phyloP scores from a whole-genome alignment of 1,140 invertebrate genomes.

The Drosophila ohnishii region DNA sequence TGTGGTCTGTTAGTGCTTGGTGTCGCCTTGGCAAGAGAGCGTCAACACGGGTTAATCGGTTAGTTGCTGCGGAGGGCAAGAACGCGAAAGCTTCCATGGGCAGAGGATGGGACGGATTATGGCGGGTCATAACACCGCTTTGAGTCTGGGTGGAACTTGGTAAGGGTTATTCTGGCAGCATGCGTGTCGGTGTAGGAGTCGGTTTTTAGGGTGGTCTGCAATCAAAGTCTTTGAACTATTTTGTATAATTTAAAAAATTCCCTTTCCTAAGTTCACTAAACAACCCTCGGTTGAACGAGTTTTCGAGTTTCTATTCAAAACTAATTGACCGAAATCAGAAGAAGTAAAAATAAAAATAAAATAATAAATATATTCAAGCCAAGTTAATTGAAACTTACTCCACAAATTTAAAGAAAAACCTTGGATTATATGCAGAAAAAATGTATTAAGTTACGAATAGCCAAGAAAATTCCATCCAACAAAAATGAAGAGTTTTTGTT shows the following conservation, averaged over 20 bases:
- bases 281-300: too few species aligned
- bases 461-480: background rate
- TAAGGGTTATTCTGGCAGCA: constrained; percentile 1
- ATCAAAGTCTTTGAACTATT: background rate
- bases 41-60: constrained; percentile 64
- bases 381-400: too few species aligned
- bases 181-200: background rate
- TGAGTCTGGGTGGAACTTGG: constrained; percentile 19
- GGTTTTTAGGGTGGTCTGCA: background rate
- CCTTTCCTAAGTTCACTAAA: background rate
- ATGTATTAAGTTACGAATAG: background rate
- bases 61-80: constrained; percentile 35
- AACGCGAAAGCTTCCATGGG: constrained; percentile 30
- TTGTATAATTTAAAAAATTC: background rate
- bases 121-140: constrained; percentile 35
- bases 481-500: background rate
- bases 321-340: too few species aligned
- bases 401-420: background rate
- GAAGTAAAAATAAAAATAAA: too few species aligned
- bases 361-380: background rate
- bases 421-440: background rate
- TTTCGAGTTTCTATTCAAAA: too few species aligned
- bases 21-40: constrained; percentile 75
- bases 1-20: constrained; percentile 75
- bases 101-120: constrained; percentile 11